Percentiles rank a stretch among this genome's conserved stretches.
phyloP scores from a whole-genome alignment of 2,888 invertebrate species.

The Drosophila trichaetosa region DNA sequence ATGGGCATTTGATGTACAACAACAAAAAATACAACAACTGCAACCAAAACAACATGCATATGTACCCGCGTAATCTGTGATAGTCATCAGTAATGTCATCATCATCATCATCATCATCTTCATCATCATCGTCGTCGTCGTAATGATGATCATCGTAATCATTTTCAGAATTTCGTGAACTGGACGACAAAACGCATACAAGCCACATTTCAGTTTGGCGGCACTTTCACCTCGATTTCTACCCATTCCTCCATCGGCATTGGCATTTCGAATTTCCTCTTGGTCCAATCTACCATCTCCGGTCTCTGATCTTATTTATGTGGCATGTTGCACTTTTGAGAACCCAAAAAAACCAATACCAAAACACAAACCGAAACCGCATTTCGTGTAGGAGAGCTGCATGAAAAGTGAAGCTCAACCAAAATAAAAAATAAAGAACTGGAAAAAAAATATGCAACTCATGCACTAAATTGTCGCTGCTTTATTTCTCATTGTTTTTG shows the following conservation, averaged over 20 bases:
- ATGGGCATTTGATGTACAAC: slow-evolving; percentile 72
- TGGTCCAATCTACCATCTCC: slow-evolving; percentile 37
- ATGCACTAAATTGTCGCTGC: slow-evolving; percentile 80
- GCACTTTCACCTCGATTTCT: slow-evolving; percentile 79
- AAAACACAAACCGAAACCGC: slow-evolving; percentile 28
- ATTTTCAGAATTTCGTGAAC: slow-evolving; percentile 79
- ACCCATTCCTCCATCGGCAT: slow-evolving; percentile 57
- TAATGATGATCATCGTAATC: slow-evolving; percentile 54
- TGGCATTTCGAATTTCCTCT: slow-evolving; percentile 76
- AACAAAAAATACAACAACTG: slow-evolving; percentile 20
- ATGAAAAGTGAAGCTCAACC: slow-evolving; percentile 53
- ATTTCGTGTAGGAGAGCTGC: slow-evolving; percentile 51
- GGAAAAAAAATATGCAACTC: slow-evolving; percentile 72
- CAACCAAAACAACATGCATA: slow-evolving; percentile 55
- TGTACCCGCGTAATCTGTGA: slow-evolving; percentile 71
- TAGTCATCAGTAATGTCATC: slow-evolving; percentile 67
- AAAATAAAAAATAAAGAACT: slow-evolving; percentile 44
- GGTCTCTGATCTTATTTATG: slow-evolving; percentile 67
- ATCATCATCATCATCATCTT: slow-evolving; percentile 39
- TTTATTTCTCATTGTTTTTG: slow-evolving; percentile 79
- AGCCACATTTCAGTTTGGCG: slow-evolving; percentile 54
- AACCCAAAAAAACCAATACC: slow-evolving; percentile 5
- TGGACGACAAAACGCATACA: slow-evolving; percentile 74
- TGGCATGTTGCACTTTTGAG: slow-evolving; percentile 75
- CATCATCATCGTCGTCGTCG: slow-evolving; percentile 55